Base-by-base conservation (phyloP, 2,797 vertebrate genomes). In the Garrulus glandarius region DNA sequence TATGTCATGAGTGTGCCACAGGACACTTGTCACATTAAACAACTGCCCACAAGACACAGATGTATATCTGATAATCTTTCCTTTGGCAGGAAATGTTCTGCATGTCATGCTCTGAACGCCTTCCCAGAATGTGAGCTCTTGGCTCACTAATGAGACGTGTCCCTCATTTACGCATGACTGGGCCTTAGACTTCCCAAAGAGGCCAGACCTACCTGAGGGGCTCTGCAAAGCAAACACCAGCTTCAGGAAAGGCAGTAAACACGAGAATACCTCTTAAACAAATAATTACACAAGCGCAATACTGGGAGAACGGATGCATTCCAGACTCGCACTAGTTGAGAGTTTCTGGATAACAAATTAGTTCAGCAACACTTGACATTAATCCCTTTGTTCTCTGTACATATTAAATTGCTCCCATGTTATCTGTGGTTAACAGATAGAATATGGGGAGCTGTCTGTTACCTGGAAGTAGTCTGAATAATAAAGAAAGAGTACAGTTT, bases 171-270 rank as follows among this genome's bases (percentile, higher is more conserved):
- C 0, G 6, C 65, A 29, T 30, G 69, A 44, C 65, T 94, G 49
- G 46, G 36, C n/a, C 30, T 13, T 16, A 69, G 71, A 30, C 23
- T 80, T 78, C 75, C 71, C 43, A 23, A 20, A 57, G 84, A 60
- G 53, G 61, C 39, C 68, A 41, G 77, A 92, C 22, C 44, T 55
- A 71, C 91, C 89, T 83, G 91, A 20, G 47, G 50, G 79, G 72
- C 92, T 89, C 75, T 85, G 82, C 76, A 96, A 88, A 91, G 83
- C 87, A 88, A 95, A 93, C 76, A 84, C 5, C 61, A 84, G 76
- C 72, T 81, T 36, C 92, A 83, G 70, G 24, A 34, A 63, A 86
- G 76, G 79, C 84, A 89, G 82, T 88, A 91, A 94, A 84, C 82
- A 93, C 0, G 1, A 13, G 74, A 90, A 88, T 92, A 63, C 49